phyloP scores from a whole-genome alignment of 2,888 invertebrate species.

The Capitulum mitella region DNA sequence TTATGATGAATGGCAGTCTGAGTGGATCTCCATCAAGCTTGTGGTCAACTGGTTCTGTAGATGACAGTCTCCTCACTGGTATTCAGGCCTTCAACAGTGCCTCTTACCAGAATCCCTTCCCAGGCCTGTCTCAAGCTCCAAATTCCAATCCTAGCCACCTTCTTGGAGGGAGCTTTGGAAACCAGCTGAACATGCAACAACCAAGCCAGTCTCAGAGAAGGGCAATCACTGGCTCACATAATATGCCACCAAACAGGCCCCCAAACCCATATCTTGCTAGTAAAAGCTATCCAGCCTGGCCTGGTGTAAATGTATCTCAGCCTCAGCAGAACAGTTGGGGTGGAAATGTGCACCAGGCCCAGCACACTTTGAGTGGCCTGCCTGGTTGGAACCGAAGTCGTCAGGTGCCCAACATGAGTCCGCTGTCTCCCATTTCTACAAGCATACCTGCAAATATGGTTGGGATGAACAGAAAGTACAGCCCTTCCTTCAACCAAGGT shows the following conservation, averaged over 20 bases:
- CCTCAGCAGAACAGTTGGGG: background rate
- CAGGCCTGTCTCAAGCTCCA: background rate
- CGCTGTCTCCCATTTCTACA: background rate
- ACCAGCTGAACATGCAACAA: background rate
- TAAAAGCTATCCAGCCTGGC: background rate
- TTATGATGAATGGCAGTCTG: slow-evolving; percentile 18
- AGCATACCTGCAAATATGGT: background rate
- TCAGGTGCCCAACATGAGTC: background rate
- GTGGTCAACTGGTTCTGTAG: slow-evolving; percentile 16
- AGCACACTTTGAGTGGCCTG: background rate
- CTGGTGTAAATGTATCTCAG: background rate
- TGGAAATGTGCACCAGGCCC: background rate
- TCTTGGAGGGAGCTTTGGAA: background rate
- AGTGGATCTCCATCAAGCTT: slow-evolving; percentile 8
- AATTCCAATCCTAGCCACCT: background rate
- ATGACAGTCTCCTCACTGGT: background rate
- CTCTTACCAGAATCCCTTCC: background rate
- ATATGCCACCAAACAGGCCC: background rate
- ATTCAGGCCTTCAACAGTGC: background rate
- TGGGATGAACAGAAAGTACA: slow-evolving; percentile 9
- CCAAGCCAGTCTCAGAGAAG: background rate
- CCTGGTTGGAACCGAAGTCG: background rate
- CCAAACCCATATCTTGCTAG: background rate
- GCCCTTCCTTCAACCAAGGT: background rate
- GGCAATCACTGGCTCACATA: slow-evolving; percentile 6